These are phyloP conservation scores for Pandemis cinnamomeana DNA, from an alignment of 2,888 invertebrate species.

Conservation along the genomic window DNA sequence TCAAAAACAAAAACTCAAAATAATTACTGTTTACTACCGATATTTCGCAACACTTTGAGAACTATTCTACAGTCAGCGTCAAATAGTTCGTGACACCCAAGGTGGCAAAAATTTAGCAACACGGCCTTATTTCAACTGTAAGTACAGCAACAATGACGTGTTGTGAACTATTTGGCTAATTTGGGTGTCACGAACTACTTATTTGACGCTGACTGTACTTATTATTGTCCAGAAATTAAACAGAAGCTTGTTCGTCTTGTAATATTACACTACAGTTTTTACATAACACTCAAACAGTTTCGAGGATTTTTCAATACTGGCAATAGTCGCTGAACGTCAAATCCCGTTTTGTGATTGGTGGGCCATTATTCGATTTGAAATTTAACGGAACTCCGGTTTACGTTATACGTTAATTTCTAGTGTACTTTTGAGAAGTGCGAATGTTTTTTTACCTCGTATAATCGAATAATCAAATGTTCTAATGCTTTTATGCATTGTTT, in stretches of 20 bases:
- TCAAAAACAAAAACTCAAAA: too few relatives aligned
- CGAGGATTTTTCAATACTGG: slow-evolving; percentile 1
- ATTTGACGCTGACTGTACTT: too few relatives aligned
- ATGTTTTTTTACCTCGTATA: slow-evolving; percentile 29
- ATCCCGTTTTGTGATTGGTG: slow-evolving; percentile 16
- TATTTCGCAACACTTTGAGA: too few relatives aligned
- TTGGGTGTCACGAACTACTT: too few relatives aligned
- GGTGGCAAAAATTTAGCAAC: too few relatives aligned
- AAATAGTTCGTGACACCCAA: too few relatives aligned
- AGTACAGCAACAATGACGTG: too few relatives aligned
- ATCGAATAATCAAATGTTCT: slow-evolving; percentile 21
- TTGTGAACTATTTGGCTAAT: too few relatives aligned
- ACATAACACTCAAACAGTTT: background rate
- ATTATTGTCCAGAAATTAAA: too few relatives aligned
- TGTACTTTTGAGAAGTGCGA: slow-evolving; percentile 31
- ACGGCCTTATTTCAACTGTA: too few relatives aligned
- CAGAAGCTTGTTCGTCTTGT: background rate
- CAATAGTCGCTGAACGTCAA: slow-evolving; percentile 25
- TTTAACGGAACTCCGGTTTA: slow-evolving; percentile 47
- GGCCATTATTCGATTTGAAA: slow-evolving; percentile 44
- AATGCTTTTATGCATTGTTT: slow-evolving; percentile 25
- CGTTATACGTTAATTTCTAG: slow-evolving; percentile 41
- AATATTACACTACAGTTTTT: background rate
- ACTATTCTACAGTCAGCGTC: too few relatives aligned
- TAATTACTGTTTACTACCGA: too few relatives aligned